These are phyloP conservation scores for Pseudomyrmex pallidus DNA, from an alignment of 1,140 invertebrate species.

Conservation along the genomic window DNA sequence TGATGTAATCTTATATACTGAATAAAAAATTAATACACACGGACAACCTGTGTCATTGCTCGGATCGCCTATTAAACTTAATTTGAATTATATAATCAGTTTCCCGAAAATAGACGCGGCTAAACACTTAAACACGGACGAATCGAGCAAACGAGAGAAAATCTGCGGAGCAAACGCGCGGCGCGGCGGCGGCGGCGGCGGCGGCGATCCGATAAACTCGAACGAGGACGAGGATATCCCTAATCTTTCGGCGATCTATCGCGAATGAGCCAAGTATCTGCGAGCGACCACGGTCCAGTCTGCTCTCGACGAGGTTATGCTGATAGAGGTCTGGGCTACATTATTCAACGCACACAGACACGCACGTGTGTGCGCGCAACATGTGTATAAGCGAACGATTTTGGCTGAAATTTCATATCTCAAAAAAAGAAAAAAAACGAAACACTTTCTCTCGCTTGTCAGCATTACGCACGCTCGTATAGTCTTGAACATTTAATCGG, in stretches of 20 bases:
- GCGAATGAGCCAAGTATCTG: constrained; percentile 82
- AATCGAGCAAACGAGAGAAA: constrained; percentile 59
- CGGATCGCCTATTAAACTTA: too few relatives aligned
- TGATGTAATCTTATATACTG: too few relatives aligned
- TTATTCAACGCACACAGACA: constrained; percentile 66
- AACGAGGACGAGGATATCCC: constrained; percentile 73
- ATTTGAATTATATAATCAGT: neutral
- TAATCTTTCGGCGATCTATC: constrained; percentile 82
- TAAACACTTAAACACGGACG: constrained; percentile 43
- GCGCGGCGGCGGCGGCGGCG: neutral
- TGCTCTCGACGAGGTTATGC: constrained; percentile 72
- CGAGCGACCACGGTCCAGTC: constrained; percentile 62
- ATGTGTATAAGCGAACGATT: neutral
- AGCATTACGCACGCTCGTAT: too few relatives aligned
- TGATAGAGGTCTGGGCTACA: constrained; percentile 72
- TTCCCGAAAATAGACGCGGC: constrained; percentile 55
- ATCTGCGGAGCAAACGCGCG: constrained; percentile 32
- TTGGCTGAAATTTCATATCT: neutral
- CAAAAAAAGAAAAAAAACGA: neutral
- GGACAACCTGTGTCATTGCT: too few relatives aligned
- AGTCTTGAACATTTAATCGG: too few relatives aligned
- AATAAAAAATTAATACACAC: too few relatives aligned
- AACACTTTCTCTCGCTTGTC: too few relatives aligned
- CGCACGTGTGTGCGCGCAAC: neutral
- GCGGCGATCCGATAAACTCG: constrained; percentile 70